Evolutionary conservation across 2,888 invertebrate genomes (phyloP).

Genomic region (Furcula furcula): DNA sequence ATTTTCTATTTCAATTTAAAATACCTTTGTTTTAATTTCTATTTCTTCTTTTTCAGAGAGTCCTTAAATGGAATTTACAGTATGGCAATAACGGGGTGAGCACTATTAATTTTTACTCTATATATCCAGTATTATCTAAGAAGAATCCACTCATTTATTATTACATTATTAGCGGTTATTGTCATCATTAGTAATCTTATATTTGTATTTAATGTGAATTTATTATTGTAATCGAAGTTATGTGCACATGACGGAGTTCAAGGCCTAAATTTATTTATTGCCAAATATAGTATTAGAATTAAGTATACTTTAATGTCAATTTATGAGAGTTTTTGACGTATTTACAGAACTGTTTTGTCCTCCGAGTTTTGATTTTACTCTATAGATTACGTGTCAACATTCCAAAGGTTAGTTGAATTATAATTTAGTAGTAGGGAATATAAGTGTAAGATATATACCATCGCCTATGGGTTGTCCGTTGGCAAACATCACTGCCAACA

Average conservation of each 20-base stretch:
- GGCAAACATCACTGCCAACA: conserved; percentile 27
- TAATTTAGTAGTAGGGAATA: conserved; percentile 18
- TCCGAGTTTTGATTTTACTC: neutral
- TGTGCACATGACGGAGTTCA: conserved; percentile 41
- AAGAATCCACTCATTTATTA: conserved; percentile 37
- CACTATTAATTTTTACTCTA: conserved; percentile 35
- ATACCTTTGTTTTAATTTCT: neutral
- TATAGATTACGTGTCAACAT: conserved; percentile 14
- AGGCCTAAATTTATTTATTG: conserved; percentile 41
- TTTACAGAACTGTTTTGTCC: conserved; percentile 9
- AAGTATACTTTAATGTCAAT: conserved; percentile 21
- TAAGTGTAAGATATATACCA: neutral
- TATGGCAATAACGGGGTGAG: conserved; percentile 13
- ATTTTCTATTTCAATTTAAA: too few species aligned
- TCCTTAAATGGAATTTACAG: conserved; percentile 2
- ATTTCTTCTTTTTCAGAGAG: conserved; percentile 7
- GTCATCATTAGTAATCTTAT: conserved; percentile 40
- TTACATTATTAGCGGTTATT: conserved; percentile 23
- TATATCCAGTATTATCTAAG: conserved; percentile 45
- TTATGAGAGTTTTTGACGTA: conserved; percentile 22
- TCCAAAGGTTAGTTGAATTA: conserved; percentile 26
- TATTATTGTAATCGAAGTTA: conserved; percentile 30
- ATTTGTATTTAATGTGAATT: conserved; percentile 47
- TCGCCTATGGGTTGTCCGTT: neutral
- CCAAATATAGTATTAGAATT: conserved; percentile 28